These are phyloP conservation scores for Falcunculus frontatus DNA, from an alignment of 2,113 vertebrate species.

Conservation along the genomic window DNA sequence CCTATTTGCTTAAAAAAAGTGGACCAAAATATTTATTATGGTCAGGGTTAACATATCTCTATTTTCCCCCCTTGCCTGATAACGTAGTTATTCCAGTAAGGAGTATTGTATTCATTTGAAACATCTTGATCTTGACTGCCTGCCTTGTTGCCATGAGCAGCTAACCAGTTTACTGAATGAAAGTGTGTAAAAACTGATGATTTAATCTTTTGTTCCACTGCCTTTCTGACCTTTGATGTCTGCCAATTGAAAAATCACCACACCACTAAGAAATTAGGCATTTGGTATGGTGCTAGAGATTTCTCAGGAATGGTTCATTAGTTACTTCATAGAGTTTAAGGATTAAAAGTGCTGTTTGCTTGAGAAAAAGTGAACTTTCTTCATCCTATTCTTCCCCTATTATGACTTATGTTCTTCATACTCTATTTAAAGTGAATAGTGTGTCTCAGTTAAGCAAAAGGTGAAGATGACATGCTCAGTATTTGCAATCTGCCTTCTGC, in stretches of 20 bases:
- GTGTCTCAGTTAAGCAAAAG: not conserved
- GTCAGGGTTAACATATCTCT: not conserved
- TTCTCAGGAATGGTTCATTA: not conserved
- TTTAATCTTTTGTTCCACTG: not conserved
- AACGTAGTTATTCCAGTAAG: not conserved
- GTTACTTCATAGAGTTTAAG: not conserved
- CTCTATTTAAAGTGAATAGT: not conserved
- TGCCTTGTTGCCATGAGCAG: not conserved
- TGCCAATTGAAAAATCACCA: not conserved
- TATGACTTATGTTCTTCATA: not conserved
- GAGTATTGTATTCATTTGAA: not conserved
- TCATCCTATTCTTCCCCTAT: not conserved
- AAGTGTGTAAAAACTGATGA: not conserved
- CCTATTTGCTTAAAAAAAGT: not conserved
- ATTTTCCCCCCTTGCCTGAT: accelerated
- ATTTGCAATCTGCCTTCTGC: not conserved
- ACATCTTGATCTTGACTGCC: not conserved
- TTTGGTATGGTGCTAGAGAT: not conserved
- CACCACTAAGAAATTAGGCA: not conserved
- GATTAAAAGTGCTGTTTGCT: not conserved
- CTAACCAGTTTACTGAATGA: not conserved
- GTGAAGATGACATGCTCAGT: not conserved
- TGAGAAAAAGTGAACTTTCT: not conserved
- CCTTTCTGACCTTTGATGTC: not conserved
- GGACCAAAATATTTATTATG: not conserved